Evolutionary conservation across 2,888 invertebrate species (phyloP), one percentile per base, ranked within the genome.

Genomic region (Cybosia mesomella): DNA sequence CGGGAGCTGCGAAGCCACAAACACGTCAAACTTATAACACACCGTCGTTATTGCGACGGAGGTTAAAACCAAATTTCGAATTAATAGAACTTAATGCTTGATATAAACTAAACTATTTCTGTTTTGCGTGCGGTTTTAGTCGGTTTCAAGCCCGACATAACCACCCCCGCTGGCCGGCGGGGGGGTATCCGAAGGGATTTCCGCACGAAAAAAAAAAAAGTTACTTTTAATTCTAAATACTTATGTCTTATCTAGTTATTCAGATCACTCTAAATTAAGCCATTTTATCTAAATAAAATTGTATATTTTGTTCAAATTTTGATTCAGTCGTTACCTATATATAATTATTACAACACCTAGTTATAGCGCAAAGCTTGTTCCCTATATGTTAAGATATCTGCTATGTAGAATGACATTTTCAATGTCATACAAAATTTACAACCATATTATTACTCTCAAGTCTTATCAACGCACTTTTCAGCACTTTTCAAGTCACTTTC

Each of bases 301-400:
- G 0, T 39, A 24, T 59, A 4, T 24, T 24, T 39, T 39, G 59
- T 59, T 39, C 59, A 59, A 59, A 15, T 39, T 36, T 21, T 3
- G 22, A 59, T 9, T 59, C 59, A 59, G 59, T 59, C 59, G 39
- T 39, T 18, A 24, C 39, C 8, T 34, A 59, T 22, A n/a, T n/a
- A n/a, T n/a, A n/a, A n/a, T 43, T 18, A 43, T 43, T 43, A 18
- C 18, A 4, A 49, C n/a, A 49, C n/a, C n/a, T 49, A 49, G 9
- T 9, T 49, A 49, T n/a, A n/a, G 5, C 9, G 8, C 18, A n/a
- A 43, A 18, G 43, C 18, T 43, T 15, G 15, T 0, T 49, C 8
- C 0, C n/a, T 49, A n/a, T 8, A 18, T 49, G 34, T 34, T 34
- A 34, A 34, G 8, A 34, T 34, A 34, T 8, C 9, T 34, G 7